Evolutionary conservation across 2,888 invertebrate genomes (phyloP).

Genomic region (Drosophila kuntzei): DNA sequence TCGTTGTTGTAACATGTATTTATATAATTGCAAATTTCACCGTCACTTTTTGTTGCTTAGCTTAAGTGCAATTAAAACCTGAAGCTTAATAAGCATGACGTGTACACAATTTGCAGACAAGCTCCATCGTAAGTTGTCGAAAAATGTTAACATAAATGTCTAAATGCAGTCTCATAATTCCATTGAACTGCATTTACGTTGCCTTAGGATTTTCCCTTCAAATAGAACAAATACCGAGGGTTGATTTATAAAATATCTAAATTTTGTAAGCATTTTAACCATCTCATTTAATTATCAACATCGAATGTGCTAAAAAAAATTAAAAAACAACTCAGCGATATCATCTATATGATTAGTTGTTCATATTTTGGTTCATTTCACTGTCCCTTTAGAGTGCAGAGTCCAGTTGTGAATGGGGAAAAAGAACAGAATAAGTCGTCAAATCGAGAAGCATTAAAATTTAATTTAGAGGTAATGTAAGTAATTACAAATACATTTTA

Average conservation of each 20-base stretch:
- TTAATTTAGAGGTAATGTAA: too few relatives aligned
- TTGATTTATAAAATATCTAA: constrained; percentile 23
- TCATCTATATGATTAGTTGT: constrained; percentile 23
- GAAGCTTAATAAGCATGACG: constrained; percentile 62
- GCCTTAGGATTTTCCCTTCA: background rate
- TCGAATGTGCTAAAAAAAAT: constrained; percentile 10
- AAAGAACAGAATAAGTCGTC: too few relatives aligned
- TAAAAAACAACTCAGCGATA: constrained; percentile 19
- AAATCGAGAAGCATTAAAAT: too few relatives aligned
- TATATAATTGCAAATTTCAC: constrained; percentile 75
- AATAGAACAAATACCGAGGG: constrained; percentile 19
- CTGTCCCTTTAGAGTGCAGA: too few relatives aligned
- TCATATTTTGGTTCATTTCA: constrained; percentile 20
- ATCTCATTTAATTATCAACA: constrained; percentile 8
- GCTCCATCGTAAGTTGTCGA: constrained; percentile 5
- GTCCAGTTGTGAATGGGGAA: too few relatives aligned
- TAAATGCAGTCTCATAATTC: constrained; percentile 10
- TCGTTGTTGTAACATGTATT: constrained; percentile 51
- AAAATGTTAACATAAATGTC: constrained; percentile 12
- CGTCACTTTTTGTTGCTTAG: constrained; percentile 56
- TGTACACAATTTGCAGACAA: constrained; percentile 45
- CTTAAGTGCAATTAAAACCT: constrained; percentile 65
- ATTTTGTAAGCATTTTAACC: background rate
- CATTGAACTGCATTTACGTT: constrained; percentile 5
- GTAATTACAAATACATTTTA: too few relatives aligned